Evolutionary conservation across 2,888 invertebrate species (phyloP), one percentile per base, ranked within the genome.

Genomic region (Bruchidius siliquastri): DNA sequence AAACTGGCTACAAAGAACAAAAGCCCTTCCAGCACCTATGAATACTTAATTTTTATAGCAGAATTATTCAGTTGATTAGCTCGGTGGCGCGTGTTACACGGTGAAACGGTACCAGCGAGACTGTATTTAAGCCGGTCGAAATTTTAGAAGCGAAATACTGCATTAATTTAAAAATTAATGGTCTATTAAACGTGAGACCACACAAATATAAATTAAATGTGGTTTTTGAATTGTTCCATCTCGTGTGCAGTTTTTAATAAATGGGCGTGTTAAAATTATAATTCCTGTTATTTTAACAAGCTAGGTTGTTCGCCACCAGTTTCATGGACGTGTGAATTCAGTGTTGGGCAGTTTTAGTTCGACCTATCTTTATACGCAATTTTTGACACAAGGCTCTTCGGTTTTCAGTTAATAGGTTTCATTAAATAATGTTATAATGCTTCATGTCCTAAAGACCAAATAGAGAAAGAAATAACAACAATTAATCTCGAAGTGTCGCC

Each of bases 101-200:
- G 8, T 8, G 18, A 49, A 49, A 49, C 18, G 49, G 49, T 49
- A 8, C 49, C 1, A 49, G 49, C 73, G 75, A 76, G 75, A 76
- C 76, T 74, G 73, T 76, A 77, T 78, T 78, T 77, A 79, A 78
- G 49, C 79, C 70, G 72, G 68, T 71, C 72, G 77, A 79, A 76
- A 80, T 80, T 80, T 79, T 75, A 49, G 76, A 76, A 72, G 77
- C 78, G 78, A 80, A 81, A 81, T 81, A 78, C 79, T 77, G 81
- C 80, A 77, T 81, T 49, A 77, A 80, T 81, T 81, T 78, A 81
- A 82, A 81, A 80, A 81, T 81, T 80, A 80, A 82, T 80, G 80
- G 81, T 75, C 80, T 79, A 80, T 82, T 82, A 79, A 82, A 79
- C 81, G 77, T 79, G 79, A 80, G 77, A 79, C 79, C 79, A 75